Percentiles rank a stretch among this genome's conserved stretches.
Conservation (phyloP, 2,797 vertebrate species). For the Uromys caudimaculatus region DNA sequence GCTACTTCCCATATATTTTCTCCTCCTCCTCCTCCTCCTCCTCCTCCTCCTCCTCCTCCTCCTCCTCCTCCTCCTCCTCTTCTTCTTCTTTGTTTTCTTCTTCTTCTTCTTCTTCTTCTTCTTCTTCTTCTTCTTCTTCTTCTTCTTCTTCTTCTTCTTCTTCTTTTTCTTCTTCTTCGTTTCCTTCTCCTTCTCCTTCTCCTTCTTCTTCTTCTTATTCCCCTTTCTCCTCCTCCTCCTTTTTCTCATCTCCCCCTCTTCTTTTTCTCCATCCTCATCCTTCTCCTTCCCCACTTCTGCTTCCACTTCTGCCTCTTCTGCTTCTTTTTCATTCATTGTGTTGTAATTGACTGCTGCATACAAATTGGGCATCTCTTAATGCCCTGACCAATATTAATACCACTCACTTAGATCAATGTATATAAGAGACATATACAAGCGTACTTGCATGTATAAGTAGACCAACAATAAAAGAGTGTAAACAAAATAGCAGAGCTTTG, state of each 20-base stretch:
- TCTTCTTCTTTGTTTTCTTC: background rate
- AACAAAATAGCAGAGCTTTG: background rate
- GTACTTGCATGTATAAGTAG: background rate
- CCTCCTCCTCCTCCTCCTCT: too few relatives aligned
- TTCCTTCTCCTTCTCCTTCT: background rate
- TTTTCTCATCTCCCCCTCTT: too few relatives aligned
- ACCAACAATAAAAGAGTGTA: background rate
- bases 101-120: too few relatives aligned
- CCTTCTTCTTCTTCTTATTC: background rate
- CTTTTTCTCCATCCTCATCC: too few relatives aligned
- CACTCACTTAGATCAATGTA: background rate
- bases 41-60: too few relatives aligned
- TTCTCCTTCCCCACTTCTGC: too few relatives aligned
- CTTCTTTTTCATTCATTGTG: background rate
- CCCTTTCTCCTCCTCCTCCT: too few relatives aligned
- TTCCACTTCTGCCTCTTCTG: background rate
- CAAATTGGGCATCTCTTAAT: background rate
- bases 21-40: too few relatives aligned
- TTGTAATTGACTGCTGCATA: background rate
- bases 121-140: too few relatives aligned
- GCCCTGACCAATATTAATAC: background rate
- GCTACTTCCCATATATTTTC: background rate
- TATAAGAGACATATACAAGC: background rate
- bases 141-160: too few relatives aligned
- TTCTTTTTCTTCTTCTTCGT: background rate